Percentiles rank a stretch among this genome's conserved stretches.
These are phyloP conservation scores for Latheticus oryzae DNA, from an alignment of 2,888 invertebrate species.

Conservation along the genomic window DNA sequence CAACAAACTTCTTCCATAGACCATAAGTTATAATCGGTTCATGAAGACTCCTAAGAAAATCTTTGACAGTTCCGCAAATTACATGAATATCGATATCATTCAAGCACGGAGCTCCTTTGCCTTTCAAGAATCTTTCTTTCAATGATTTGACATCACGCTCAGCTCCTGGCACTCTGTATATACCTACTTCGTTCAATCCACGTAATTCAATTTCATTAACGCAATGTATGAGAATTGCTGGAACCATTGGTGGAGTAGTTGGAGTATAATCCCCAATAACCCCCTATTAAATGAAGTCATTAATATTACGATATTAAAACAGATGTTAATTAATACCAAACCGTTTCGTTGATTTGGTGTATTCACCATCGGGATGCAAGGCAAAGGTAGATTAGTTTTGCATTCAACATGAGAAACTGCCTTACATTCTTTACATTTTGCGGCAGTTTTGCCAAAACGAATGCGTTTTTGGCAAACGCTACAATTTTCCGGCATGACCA, in stretches of 20 bases:
- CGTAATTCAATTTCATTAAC: conserved; percentile 93
- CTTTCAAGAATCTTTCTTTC: conserved; percentile 88
- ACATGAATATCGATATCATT: conserved; percentile 83
- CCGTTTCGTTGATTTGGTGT: conserved; percentile 74
- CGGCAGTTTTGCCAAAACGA: conserved; percentile 84
- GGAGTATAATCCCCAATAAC: conserved; percentile 90
- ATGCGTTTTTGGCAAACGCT: conserved; percentile 83
- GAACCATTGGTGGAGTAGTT: conserved; percentile 89
- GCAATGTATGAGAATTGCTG: conserved; percentile 93
- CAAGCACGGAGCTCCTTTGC: conserved; percentile 86
- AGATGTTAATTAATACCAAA: too few relatives aligned
- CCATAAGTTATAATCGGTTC: conserved; percentile 90
- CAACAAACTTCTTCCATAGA: conserved; percentile 85
- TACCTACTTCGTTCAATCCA: conserved; percentile 87
- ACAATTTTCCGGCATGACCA: conserved; percentile 84
- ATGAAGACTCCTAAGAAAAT: conserved; percentile 88
- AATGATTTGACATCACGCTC: conserved; percentile 88
- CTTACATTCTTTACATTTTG: conserved; percentile 88
- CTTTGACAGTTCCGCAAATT: conserved; percentile 93
- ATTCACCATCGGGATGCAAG: conserved; percentile 84
- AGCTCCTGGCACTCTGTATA: conserved; percentile 93
- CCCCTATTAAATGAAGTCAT: too few relatives aligned
- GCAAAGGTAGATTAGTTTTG: conserved; percentile 82
- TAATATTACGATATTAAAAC: too few relatives aligned
- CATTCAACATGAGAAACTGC: conserved; percentile 89